Base-by-base conservation (phyloP, 2,113 vertebrate species). In the Morone chrysops region DNA sequence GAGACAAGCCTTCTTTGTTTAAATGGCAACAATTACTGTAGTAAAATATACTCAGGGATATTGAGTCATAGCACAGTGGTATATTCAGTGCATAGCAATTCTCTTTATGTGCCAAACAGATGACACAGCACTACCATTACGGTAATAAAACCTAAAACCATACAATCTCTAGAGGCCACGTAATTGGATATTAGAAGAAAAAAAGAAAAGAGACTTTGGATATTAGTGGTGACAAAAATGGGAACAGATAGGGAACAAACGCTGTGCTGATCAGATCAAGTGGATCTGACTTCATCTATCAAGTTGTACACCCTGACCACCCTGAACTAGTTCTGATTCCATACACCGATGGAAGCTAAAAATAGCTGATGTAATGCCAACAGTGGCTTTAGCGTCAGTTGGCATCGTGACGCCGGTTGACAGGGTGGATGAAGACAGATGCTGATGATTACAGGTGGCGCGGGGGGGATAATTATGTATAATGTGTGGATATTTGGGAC, bases 361-460 rank as follows among this genome's bases (percentile, higher is more conserved):
- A 91, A 89, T 65, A 87, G 71, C 81, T 36, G 77, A 69, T 84
- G 78, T 80, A 59, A 78, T 54, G 82, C 82, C 80, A 87, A 85
- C 88, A 81, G 80, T 60, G 72, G 61, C 82, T 80, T 68, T 83
- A 78, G 86, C 78, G 4, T 84, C 66, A 54, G 60, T 57, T 80
- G 88, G 76, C 87, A 59, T 38, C 20, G 53, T 69, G 75, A 71
- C 22, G 75, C 73, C n/a, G 22, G 73, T 70, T 87, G 83, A 92
- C 89, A 79, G 75, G 75, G 60, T 61, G 80, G 85, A 92, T 89
- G 91, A 89, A 90, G 92, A 93, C 92, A 92, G 93, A 94, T 94
- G 92, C 88, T 75, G 87, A 87, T 88, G 82, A 93, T 94, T 93
- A 88, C 61, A 48, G 81, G 87, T 56, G 79, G 87, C 57, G 70